phyloP scores from a whole-genome alignment of 1,140 invertebrate species.

The Anastrepha obliqua region DNA sequence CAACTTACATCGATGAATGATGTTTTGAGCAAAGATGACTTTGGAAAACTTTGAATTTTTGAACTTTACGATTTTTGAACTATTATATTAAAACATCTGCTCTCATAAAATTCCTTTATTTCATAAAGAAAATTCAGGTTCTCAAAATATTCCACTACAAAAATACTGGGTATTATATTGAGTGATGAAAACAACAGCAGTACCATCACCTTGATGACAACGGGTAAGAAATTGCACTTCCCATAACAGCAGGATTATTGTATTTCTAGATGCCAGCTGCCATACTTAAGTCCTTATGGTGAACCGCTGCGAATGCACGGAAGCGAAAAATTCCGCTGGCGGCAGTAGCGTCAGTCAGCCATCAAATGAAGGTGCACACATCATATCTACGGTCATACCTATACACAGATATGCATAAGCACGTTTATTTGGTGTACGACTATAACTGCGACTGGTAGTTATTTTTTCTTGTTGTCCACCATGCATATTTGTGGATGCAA shows the following conservation, averaged over 20 bases:
- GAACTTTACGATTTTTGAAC: too few species aligned
- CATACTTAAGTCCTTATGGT: neutral
- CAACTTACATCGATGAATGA: too few species aligned
- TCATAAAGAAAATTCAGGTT: neutral
- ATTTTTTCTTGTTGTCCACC: neutral
- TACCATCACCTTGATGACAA: neutral
- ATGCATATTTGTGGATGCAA: neutral
- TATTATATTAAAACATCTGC: too few species aligned
- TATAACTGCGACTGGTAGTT: neutral
- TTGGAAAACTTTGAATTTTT: too few species aligned
- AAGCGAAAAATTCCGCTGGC: neutral
- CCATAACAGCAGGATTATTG: neutral
- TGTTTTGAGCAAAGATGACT: too few species aligned
- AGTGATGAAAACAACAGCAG: neutral
- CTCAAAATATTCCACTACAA: neutral
- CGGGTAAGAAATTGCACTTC: neutral
- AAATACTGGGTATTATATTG: neutral
- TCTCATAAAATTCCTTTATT: too few species aligned
- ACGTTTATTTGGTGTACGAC: too few species aligned
- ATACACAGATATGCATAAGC: neutral
- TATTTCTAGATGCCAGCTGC: neutral
- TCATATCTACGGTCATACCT: neutral
- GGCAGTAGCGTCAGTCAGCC: neutral
- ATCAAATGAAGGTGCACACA: neutral
- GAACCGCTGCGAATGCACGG: conserved; percentile 1